Base-by-base conservation (phyloP, 2,113 vertebrate genomes). In the Galeopterus variegatus region DNA sequence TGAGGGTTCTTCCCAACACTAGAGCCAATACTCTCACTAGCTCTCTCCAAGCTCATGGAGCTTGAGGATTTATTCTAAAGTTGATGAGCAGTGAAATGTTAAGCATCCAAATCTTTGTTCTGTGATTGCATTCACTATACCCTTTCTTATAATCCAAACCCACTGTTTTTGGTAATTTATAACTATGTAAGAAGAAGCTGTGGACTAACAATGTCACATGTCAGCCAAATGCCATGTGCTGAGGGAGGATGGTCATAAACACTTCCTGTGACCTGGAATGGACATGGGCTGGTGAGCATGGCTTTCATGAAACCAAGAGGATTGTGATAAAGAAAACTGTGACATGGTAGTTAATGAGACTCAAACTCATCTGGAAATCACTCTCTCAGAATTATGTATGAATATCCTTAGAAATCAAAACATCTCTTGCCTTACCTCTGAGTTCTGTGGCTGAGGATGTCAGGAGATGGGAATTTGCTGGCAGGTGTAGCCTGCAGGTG, bases 401-500 rank as follows among this genome's bases (percentile, higher is more conserved):
- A 97, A 93, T 56, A 23, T 33, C 31, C 60, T 67, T 33, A n/a
- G 73, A 62, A 60, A 77, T 92, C 93, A 85, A 26, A 97, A 21
- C 69, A 64, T 85, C 67, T 84, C 56, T 93, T 60, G 23, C 70
- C 41, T 97, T 28, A 7, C 50, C 50, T 88, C 54, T 93, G 64
- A 54, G 48, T 73, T 83, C 73, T 73, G 28, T 3, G 93, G 77
- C 81, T 77, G 88, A 96, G 65, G 54, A 88, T 94, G 65, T 96
- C 73, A 82, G 81, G 60, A 76, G 79, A 83, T n/a, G 77, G 54
- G 72, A 93, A 50, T 84, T 79, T 96, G 97, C 93, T 96, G 97
- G 73, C 70, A 58, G 77, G 17, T 77, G 41, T 18, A 97, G 64
- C 95, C 96, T 95, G 93, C 94, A 96, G 96, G 93, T 84, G 65